Base-by-base conservation (phyloP, 2,888 invertebrate genomes). In the Caenorhabditis panamensis region DNA sequence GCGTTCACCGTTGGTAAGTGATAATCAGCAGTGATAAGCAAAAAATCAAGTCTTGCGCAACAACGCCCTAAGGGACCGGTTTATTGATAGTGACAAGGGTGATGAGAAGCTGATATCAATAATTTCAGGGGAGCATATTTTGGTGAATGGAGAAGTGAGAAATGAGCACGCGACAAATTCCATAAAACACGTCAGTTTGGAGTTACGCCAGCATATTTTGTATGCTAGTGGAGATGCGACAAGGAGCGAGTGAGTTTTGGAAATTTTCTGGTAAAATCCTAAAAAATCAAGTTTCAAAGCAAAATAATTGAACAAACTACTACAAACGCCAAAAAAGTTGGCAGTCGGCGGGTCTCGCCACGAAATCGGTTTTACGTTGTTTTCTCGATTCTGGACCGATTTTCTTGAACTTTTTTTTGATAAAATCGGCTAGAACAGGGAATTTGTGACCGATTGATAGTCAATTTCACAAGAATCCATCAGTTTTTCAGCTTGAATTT, bases 101-200 rank as follows among this genome's bases (percentile, higher is more conserved):
- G 28, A 1, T 28, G 28, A 59, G n/a, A 18, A 59, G 31, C 56
- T 28, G 56, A 28, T 56, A 28, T 28, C 36, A 5, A n/a, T n/a
- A n/a, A 41, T 53, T 71, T 41, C 16, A 84, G 84, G 84, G 28
- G 81, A 84, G 53, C 82, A 82, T 61, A 79, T 84, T 47, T 67
- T 84, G 49, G 78, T 84, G 54, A 59, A 59, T 11, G 84, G 84
- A 11, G 78, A 81, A 28, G 75, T 84, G 2, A 71, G 76, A 16
- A 84, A 84, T 36, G 76, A 73, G 36, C 82, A 82, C 20, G 22
- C 53, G 22, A 49, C 73, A 0, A 73, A 54, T 41, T 28, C 71
- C 4, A 82, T 84, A 36, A 82, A 83, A 36, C 77, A 81, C 47
- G 68, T 82, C 54, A 67, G 66, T n/a, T 44, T 84, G 36, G 84